phyloP scores from a whole-genome alignment of 2,797 vertebrate genomes.

The Sphenodon punctatus region DNA sequence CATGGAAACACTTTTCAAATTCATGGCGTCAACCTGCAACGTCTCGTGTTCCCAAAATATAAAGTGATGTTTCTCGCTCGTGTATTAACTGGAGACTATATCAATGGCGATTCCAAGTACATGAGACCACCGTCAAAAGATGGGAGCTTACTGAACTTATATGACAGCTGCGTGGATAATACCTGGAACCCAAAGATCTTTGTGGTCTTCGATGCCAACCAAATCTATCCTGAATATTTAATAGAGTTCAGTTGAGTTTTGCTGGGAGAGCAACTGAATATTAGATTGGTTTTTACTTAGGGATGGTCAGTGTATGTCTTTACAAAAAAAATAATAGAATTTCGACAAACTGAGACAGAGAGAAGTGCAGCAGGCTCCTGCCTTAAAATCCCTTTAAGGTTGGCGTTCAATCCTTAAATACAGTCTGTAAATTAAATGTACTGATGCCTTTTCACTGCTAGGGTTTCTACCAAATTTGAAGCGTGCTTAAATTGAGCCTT shows the following conservation, averaged over 20 bases:
- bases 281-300: slow-evolving; percentile 33
- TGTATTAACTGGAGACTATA: slow-evolving; percentile 92
- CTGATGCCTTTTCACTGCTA: slow-evolving; percentile 39
- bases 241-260: slow-evolving; percentile 89
- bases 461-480: slow-evolving; percentile 7
- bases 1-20: slow-evolving; percentile 87
- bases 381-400: too few relatives aligned
- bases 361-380: too few relatives aligned
- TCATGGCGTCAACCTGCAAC: slow-evolving; percentile 86
- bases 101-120: slow-evolving; percentile 87
- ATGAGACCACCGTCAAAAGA: slow-evolving; percentile 95
- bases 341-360: too few relatives aligned
- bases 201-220: slow-evolving; percentile 96
- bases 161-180: slow-evolving; percentile 96
- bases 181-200: slow-evolving; percentile 94
- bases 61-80: slow-evolving; percentile 96
- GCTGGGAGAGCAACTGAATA: not conserved
- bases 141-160: slow-evolving; percentile 92
- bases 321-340: slow-evolving; percentile 17
- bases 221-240: slow-evolving; percentile 97
- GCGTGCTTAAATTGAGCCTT: slow-evolving; percentile 31
- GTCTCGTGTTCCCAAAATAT: slow-evolving; percentile 82
- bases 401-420: slow-evolving; percentile 5
- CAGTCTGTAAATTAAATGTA: slow-evolving; percentile 31
- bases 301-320: slow-evolving; percentile 27